Evolutionary conservation across 1,140 invertebrate species (phyloP).

Genomic region (Phymorhynchus buccinoides): DNA sequence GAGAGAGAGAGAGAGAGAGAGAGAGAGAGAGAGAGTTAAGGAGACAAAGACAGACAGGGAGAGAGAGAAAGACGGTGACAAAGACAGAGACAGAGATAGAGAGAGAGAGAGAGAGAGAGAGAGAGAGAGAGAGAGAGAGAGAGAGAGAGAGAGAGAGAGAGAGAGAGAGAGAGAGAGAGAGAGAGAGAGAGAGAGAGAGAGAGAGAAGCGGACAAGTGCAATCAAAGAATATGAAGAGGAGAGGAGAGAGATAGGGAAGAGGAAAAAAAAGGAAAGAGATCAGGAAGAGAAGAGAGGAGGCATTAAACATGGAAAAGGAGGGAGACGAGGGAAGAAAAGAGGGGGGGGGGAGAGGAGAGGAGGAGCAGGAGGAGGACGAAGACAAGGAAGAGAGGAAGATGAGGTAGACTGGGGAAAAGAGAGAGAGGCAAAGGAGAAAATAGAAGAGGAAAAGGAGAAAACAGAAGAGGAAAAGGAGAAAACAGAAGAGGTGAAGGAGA

Average conservation of each 20-base stretch:
- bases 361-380: too few species aligned
- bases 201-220: constrained; percentile 24
- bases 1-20: too few species aligned
- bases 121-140: constrained; percentile 4
- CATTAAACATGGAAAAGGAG: constrained; percentile 23
- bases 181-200: constrained; percentile 28
- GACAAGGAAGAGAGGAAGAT: not conserved
- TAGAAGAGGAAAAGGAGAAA: not conserved
- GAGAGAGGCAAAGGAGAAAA: not conserved
- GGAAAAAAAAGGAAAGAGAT: too few species aligned
- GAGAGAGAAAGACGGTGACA: too few species aligned
- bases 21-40: too few species aligned
- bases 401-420: too few species aligned
- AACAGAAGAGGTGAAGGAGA: too few species aligned
- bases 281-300: not conserved
- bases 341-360: not conserved
- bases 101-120: constrained; percentile 1
- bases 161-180: constrained; percentile 28
- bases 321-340: constrained; percentile 19
- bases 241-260: too few species aligned
- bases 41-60: too few species aligned
- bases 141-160: not conserved
- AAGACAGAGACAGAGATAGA: too few species aligned
- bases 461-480: not conserved
- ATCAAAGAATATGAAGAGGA: constrained; percentile 37